phyloP scores from a whole-genome alignment of 2,797 vertebrate species.

The Prionace glauca region DNA sequence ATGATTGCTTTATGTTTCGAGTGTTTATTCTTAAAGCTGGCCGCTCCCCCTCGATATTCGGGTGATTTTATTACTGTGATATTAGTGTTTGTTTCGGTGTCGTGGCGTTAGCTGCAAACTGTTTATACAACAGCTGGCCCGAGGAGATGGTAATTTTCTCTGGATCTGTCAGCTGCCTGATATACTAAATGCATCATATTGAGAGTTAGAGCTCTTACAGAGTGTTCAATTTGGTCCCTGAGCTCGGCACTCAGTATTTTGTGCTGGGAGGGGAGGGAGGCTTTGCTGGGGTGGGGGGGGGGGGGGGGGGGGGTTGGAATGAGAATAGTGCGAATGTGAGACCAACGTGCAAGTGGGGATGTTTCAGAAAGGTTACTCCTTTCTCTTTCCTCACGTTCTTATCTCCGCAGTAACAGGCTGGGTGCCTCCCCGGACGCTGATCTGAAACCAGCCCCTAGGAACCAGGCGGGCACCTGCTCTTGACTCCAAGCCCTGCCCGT shows the following conservation, averaged over 20 bases:
- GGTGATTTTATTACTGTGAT: neutral
- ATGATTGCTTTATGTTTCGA: neutral
- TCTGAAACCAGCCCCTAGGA: neutral
- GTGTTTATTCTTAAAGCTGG: neutral
- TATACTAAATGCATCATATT: neutral
- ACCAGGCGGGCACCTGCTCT: neutral
- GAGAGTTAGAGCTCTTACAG: neutral
- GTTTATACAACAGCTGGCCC: neutral
- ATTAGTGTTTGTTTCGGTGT: slow-evolving; percentile 7
- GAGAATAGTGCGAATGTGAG: neutral
- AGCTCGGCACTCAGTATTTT: neutral
- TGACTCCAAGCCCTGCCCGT: neutral
- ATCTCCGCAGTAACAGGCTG: neutral
- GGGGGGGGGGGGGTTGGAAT: no score
- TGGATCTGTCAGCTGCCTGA: neutral
- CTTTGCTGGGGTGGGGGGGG: no score
- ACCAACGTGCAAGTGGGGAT: neutral
- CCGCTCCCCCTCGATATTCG: neutral
- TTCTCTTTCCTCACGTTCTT: neutral
- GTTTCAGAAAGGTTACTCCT: neutral
- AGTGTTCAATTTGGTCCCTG: neutral
- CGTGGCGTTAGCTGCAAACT: neutral
- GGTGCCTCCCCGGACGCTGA: neutral
- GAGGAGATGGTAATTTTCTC: neutral
- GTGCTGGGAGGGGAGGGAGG: neutral